Evolutionary conservation across 30 jellyfish, hydroid and myxozoan genomes (phyloP).

Genomic region (Cassiopea andromeda): DNA sequence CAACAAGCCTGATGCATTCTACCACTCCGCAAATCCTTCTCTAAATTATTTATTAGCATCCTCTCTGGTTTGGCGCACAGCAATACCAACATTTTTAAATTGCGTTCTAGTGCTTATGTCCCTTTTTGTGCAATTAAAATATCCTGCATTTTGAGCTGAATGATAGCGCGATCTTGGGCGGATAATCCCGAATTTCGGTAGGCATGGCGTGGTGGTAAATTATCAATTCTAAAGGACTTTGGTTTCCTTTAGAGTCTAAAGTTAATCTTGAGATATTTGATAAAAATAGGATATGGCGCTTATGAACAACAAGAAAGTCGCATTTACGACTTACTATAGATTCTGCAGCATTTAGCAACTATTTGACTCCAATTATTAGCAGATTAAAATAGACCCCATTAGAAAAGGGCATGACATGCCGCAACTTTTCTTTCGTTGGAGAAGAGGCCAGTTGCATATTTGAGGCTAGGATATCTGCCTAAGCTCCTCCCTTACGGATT

Average conservation of each 20-base stretch:
- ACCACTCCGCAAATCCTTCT: too few relatives aligned
- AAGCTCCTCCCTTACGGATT: conserved; percentile 67
- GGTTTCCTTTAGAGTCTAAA: neutral
- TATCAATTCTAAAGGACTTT: neutral
- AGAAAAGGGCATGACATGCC: conserved; percentile 24
- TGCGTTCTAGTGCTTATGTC: too few relatives aligned
- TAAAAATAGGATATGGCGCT: neutral
- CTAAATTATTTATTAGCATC: too few relatives aligned
- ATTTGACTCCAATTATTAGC: neutral
- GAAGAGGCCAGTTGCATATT: conserved; percentile 52
- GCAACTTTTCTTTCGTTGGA: conserved; percentile 15
- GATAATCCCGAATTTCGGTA: neutral
- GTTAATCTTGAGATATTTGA: neutral
- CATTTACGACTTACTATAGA: neutral
- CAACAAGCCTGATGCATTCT: too few relatives aligned
- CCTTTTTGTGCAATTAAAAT: too few relatives aligned
- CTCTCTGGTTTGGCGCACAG: too few relatives aligned
- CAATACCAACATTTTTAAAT: too few relatives aligned
- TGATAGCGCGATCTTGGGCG: neutral
- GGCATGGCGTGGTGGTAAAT: neutral
- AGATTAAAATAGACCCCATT: conserved; percentile 12
- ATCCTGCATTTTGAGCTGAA: neutral
- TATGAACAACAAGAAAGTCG: too few relatives aligned
- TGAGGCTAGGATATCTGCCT: conserved; percentile 61
- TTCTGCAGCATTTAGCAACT: neutral